Evolutionary conservation across 2,888 invertebrate genomes (phyloP).

Genomic region (Halictus quadricinctus): DNA sequence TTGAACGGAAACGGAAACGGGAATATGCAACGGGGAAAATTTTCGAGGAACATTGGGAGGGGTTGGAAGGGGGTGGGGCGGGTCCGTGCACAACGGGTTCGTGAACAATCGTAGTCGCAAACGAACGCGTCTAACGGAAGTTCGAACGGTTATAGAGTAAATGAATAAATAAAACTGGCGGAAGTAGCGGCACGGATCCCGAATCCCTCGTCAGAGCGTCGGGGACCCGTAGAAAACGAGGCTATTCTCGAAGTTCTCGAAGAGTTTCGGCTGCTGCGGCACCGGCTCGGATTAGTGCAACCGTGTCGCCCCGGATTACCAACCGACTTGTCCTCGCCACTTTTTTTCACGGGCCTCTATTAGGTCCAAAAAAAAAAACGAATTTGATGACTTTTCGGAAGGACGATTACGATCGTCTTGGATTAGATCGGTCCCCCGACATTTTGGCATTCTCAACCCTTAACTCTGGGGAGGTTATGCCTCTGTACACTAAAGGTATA

Average conservation of each 20-base stretch:
- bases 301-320: neutral
- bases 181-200: conserved; percentile 5
- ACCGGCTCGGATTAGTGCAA: conserved; percentile 1
- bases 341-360: neutral
- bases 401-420: neutral
- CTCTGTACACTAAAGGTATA: no score
- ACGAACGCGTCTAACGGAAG: conserved; percentile 18
- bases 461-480: neutral
- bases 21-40: conserved; percentile 1
- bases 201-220: neutral
- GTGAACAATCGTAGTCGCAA: neutral
- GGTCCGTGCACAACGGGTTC: conserved; percentile 6
- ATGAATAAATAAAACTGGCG: conserved; percentile 14
- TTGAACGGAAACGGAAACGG: conserved; percentile 22
- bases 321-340: neutral
- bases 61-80: neutral
- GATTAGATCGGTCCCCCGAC: neutral
- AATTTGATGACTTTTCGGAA: neutral
- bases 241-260: conserved; percentile 8
- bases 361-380: neutral
- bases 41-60: neutral
- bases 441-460: neutral
- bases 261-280: neutral
- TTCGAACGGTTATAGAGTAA: conserved; percentile 2
- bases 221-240: neutral